phyloP scores from a whole-genome alignment of 1,140 invertebrate species.

The Wasmannia auropunctata region DNA sequence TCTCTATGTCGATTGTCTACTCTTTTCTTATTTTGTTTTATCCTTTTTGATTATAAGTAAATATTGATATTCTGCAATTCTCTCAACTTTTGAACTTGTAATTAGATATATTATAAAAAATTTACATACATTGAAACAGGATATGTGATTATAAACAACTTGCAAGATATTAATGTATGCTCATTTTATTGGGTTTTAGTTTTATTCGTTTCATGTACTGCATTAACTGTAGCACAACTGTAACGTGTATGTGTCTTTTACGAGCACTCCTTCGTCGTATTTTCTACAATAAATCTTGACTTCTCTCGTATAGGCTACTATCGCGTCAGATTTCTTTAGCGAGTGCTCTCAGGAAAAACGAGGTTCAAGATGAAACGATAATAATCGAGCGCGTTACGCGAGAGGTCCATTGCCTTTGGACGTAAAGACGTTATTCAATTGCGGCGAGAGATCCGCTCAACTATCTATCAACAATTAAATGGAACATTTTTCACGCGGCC shows the following conservation, averaged over 20 bases:
- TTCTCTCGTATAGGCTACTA: neutral
- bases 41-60: neutral
- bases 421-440: conserved; percentile 13
- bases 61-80: neutral
- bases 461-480: conserved; percentile 51
- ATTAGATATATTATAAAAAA: neutral
- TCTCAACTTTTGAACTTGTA: neutral
- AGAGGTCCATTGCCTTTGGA: neutral
- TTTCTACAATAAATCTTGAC: conserved; percentile 23
- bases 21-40: neutral
- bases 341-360: conserved; percentile 15
- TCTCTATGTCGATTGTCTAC: neutral
- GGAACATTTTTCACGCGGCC: conserved; percentile 46
- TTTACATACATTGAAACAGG: neutral
- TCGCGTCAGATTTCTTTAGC: conserved; percentile 37
- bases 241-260: neutral
- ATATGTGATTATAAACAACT: neutral
- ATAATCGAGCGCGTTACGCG: conserved; percentile 15
- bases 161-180: conserved; percentile 20
- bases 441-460: neutral
- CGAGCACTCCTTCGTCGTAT: neutral
- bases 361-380: conserved; percentile 23
- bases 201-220: neutral
- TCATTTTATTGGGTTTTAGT: neutral
- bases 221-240: neutral